Evolutionary conservation across 2,888 invertebrate species (phyloP), one percentile per base, ranked within the genome.

Genomic region (Drosophila paranaensis): DNA sequence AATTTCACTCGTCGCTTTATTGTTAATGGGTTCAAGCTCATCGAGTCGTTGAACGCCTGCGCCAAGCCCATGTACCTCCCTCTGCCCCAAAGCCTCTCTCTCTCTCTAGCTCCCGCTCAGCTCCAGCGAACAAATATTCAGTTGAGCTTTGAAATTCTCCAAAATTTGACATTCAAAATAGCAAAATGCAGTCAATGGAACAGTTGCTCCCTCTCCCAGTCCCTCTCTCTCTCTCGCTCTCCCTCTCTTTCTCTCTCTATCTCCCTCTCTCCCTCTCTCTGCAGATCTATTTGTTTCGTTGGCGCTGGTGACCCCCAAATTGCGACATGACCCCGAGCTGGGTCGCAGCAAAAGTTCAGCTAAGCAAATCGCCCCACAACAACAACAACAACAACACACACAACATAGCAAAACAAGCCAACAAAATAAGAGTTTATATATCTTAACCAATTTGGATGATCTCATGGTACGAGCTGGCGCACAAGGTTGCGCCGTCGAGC

Each of bases 171-270:
- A 79, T 65, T 73, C 62, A 56, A 58, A 73, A 66, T 40, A 55
- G 77, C 66, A 30, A 74, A 83, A 83, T 82, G 79, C 74, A 78
- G 63, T 76, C 88, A 84, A 71, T 67, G 83, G 80, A 88, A 82
- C 71, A 72, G 40, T 74, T 43, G 33, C 42, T 39, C 35, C n/a
- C 54, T 42, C 50, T 14, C 46, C 11, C 42, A 3, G 33, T 13
- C n/a, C 20, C 2, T 1, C 14, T 10, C 30, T 3, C 35, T n/a
- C 16, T 30, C 25, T 33, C 20, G 1, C 20, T 20, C 6, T 8
- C 51, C 10, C 8, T 14, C 16, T n/a, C 25, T 13, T 20, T 6
- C 13, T 30, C 35, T n/a, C 27, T 25, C 27, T 8, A 40, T 10
- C 16, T 33, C 16, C n/a, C n/a, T 37, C 11, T 16, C 13, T 20